A percentile compares a stretch with the other conserved stretches of the same genome.
These are phyloP conservation scores for Plectrocnemia conspersa DNA, from an alignment of 1,140 invertebrate species.

Conservation along the genomic window DNA sequence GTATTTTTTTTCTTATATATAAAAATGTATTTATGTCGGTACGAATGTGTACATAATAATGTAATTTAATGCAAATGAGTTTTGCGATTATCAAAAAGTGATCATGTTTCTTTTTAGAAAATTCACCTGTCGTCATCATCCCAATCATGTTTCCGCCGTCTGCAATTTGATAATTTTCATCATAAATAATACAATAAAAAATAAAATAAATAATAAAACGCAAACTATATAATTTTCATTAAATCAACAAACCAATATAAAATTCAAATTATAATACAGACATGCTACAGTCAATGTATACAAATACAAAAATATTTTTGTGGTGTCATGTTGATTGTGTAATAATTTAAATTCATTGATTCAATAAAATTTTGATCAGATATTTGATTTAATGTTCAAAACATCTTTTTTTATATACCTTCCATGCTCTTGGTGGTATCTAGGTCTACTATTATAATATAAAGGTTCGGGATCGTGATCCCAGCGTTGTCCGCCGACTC, in stretches of 20 bases:
- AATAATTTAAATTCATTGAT: no score
- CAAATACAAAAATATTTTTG: background rate
- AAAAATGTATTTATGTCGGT: no score
- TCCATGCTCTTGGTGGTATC: slow-evolving; percentile 39
- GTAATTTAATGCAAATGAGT: no score
- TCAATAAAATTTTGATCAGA: background rate
- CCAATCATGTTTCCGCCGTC: slow-evolving; percentile 58
- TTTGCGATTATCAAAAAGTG: no score
- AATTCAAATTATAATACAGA: slow-evolving; percentile 7
- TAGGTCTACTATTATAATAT: slow-evolving; percentile 85
- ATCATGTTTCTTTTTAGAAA: slow-evolving; percentile 7
- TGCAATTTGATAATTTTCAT: slow-evolving; percentile 34
- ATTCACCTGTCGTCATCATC: slow-evolving; percentile 59
- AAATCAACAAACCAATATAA: no score
- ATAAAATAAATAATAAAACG: slow-evolving; percentile 18
- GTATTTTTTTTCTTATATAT: background rate
- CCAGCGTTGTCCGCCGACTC: slow-evolving; percentile 35
- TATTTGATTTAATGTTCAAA: background rate
- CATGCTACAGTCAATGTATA: background rate
- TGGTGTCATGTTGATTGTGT: no score
- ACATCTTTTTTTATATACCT: slow-evolving; percentile 37
- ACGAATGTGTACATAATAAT: no score
- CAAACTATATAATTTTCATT: slow-evolving; percentile 17
- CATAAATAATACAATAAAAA: slow-evolving; percentile 17
- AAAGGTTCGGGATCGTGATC: slow-evolving; percentile 70